Evolutionary conservation across 2,797 vertebrate species (phyloP), one percentile per base, ranked within the genome.

Genomic region (Galagoides demidoff): DNA sequence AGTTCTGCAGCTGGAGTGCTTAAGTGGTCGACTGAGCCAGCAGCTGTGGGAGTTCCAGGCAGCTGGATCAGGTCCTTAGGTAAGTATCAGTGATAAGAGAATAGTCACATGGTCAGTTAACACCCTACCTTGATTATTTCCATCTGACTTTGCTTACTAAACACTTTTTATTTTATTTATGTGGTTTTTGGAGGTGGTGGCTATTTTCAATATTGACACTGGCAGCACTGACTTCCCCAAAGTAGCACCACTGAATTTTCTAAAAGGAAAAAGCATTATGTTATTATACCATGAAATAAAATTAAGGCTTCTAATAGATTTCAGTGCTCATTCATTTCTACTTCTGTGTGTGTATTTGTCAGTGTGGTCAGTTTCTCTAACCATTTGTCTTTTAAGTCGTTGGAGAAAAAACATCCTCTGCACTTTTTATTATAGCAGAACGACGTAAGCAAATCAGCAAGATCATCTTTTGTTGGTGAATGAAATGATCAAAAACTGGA

Each of bases 1-100:
- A 1, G 55, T 88, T 96, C 78, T 96, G 92, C 95, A 98, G 92
- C 94, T 98, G 97, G 92, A 96, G 82, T 57, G 66, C 96, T 89
- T 94, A 97, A 97, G 97, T 97, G 97, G 78, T 94, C 95, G 96
- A 95, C 79, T 49, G 90, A 97, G 61, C 70, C 94, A 96, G 83
- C 97, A 97, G 97, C 96, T 98, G 96, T 92, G 91, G 92, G 95
- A 92, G 14, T 71, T 66, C 37, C n/a, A 85, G 90, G 88, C 92
- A 97, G 88, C 88, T 83, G 85, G 70, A 96, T 90, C 85, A 63
- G 79, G 91, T 96, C 95, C 94, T 97, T 77, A 96, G 95, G 85
- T 93, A 89, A 89, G 88, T n/a, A 92, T 97, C 90, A 96, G 95
- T 68, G 94, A 97, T 0, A 85, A 90, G 90, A 97, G 74, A 97